Percentiles rank a stretch among this genome's conserved stretches.
phyloP scores from a whole-genome alignment of 2,797 vertebrate species.

The Stomatorhinus walkeri region DNA sequence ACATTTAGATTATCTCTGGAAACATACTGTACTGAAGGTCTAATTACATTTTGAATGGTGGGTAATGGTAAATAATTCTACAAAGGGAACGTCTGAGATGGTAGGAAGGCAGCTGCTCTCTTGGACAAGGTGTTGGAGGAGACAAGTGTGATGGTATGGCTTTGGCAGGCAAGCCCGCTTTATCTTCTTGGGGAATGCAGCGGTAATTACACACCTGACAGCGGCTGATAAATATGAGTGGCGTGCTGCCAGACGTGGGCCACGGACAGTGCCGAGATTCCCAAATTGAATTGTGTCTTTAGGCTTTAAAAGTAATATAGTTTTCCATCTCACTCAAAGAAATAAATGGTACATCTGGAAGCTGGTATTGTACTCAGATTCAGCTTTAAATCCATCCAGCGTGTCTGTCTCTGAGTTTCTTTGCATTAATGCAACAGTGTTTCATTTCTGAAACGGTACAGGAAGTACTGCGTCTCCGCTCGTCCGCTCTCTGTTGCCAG shows the following conservation, averaged over 20 bases:
- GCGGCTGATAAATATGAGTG: constrained; percentile 41
- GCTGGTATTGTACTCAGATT: neutral
- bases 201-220: constrained; percentile 39
- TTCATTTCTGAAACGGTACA: neutral
- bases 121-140: constrained; percentile 23
- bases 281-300: constrained; percentile 35
- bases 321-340: constrained; percentile 36
- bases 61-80: constrained; percentile 25
- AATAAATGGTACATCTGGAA: constrained; percentile 3
- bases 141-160: constrained; percentile 21
- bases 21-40: constrained; percentile 20
- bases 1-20: constrained; percentile 10
- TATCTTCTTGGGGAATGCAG: constrained; percentile 26
- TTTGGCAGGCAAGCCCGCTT: constrained; percentile 22
- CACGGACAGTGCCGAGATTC: constrained; percentile 14
- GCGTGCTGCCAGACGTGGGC: constrained; percentile 21
- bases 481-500: neutral
- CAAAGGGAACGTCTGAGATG: constrained; percentile 14
- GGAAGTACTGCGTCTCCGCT: neutral
- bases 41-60: constrained; percentile 20
- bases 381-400: neutral
- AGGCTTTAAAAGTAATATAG: constrained; percentile 31
- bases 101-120: constrained; percentile 23
- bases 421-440: neutral
- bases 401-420: neutral